Conservation (phyloP, 2,888 invertebrate species). For the Sthenelais limicola region DNA sequence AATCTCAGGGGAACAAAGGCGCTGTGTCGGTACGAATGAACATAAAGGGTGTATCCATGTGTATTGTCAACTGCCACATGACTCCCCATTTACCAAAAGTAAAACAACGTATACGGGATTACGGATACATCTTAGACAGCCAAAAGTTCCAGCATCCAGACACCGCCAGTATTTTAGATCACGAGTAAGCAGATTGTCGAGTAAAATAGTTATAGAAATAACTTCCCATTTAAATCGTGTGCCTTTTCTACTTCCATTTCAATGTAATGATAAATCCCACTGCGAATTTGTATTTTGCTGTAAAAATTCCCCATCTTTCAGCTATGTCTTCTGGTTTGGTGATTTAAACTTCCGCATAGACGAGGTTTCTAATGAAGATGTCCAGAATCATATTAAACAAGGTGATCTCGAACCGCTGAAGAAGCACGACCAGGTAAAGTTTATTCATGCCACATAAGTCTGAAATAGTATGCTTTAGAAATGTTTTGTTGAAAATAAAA, state of each 20-base stretch:
- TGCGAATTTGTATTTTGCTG: too few species aligned
- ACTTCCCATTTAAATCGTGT: too few species aligned
- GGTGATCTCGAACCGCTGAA: slow-evolving; percentile 80
- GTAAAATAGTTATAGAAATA: background rate
- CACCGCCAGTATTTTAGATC: slow-evolving; percentile 88
- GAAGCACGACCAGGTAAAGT: slow-evolving; percentile 78
- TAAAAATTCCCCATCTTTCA: too few species aligned
- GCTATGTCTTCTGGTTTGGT: slow-evolving; percentile 96
- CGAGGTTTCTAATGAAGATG: slow-evolving; percentile 57
- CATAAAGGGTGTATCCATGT: slow-evolving; percentile 89
- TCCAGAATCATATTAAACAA: slow-evolving; percentile 79
- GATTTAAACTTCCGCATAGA: slow-evolving; percentile 94
- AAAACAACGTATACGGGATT: slow-evolving; percentile 87
- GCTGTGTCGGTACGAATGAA: slow-evolving; percentile 90
- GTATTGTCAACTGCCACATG: slow-evolving; percentile 91
- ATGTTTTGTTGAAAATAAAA: too few species aligned
- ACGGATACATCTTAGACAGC: slow-evolving; percentile 86
- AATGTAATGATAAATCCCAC: too few species aligned
- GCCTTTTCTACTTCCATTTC: too few species aligned
- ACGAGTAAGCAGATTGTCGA: slow-evolving; percentile 81
- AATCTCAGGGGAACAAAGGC: slow-evolving; percentile 98
- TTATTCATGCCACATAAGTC: background rate
- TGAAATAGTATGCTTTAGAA: too few species aligned
- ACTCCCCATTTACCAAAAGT: slow-evolving; percentile 90
- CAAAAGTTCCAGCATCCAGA: slow-evolving; percentile 85